Percentiles rank a stretch among this genome's conserved stretches.
phyloP scores from a whole-genome alignment of 1,140 invertebrate genomes.

The Propsilocerus akamusi region DNA sequence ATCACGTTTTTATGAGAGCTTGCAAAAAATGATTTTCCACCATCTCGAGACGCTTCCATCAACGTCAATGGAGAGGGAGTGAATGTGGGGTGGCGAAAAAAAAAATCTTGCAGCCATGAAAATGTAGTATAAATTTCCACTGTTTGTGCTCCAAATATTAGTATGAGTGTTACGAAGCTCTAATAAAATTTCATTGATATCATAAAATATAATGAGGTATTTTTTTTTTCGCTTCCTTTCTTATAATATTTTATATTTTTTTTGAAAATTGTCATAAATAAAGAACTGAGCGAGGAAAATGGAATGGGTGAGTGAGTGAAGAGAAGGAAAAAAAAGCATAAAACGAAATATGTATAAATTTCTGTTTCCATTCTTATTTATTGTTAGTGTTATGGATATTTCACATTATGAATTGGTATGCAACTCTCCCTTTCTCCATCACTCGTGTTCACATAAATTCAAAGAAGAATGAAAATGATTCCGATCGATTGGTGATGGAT shows the following conservation, averaged over 20 bases:
- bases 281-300: not conserved
- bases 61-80: no score
- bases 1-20: not conserved
- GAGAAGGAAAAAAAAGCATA: not conserved
- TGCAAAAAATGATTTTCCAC: not conserved
- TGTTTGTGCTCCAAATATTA: not conserved
- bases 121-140: not conserved
- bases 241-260: no score
- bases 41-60: not conserved
- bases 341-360: slow-evolving; percentile 2
- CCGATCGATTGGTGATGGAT: no score
- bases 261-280: not conserved
- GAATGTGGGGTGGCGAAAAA: no score
- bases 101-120: not conserved
- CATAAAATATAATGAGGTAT: slow-evolving; percentile 4
- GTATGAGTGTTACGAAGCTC: not conserved
- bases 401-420: not conserved
- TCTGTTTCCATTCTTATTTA: slow-evolving; percentile 1
- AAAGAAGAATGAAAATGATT: no score
- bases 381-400: slow-evolving; percentile 1
- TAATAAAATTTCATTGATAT: slow-evolving; percentile 3
- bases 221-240: not conserved
- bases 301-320: not conserved
- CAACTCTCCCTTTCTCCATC: no score
- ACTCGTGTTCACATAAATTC: no score